Percentiles rank a stretch among this genome's conserved stretches.
Evolutionary conservation across 2,797 vertebrate genomes (phyloP).

Genomic region (Monodelphis domestica): DNA sequence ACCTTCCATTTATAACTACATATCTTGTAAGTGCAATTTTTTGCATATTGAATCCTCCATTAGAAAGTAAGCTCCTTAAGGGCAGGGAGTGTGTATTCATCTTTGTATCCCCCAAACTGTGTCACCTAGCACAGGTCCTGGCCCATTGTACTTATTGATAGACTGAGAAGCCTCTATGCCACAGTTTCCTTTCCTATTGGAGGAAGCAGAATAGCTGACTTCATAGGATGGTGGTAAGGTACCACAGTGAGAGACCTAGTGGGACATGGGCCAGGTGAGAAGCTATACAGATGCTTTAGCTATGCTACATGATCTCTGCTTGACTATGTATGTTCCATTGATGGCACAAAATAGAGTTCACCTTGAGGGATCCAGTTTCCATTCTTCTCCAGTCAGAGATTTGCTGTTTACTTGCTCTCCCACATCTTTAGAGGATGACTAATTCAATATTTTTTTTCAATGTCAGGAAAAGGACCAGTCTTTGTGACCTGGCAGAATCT

Average conservation of each 20-base stretch:
- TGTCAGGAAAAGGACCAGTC: not conserved
- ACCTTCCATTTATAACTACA: not conserved
- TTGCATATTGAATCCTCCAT: not conserved
- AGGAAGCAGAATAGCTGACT: not conserved
- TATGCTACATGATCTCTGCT: not conserved
- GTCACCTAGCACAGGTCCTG: not conserved
- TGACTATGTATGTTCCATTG: not conserved
- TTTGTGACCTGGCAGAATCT: slow-evolving; percentile 17
- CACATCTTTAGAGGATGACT: not conserved
- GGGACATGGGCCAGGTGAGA: not conserved
- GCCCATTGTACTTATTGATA: not conserved
- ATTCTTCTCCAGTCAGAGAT: not conserved
- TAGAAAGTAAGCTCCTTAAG: not conserved
- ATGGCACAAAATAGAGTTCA: not conserved
- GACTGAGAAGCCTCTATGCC: not conserved
- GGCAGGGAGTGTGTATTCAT: not conserved
- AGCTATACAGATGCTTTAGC: not conserved
- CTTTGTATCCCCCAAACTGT: not conserved
- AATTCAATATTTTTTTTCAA: not conserved
- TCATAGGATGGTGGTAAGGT: not conserved
- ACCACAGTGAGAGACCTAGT: not conserved
- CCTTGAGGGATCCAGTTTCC: not conserved
- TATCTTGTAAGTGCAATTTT: not conserved
- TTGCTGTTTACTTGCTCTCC: not conserved
- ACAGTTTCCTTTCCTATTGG: not conserved